Evolutionary conservation across 2,113 vertebrate genomes (phyloP), one percentile per base, ranked within the genome.

Genomic region (Siniperca chuatsi): DNA sequence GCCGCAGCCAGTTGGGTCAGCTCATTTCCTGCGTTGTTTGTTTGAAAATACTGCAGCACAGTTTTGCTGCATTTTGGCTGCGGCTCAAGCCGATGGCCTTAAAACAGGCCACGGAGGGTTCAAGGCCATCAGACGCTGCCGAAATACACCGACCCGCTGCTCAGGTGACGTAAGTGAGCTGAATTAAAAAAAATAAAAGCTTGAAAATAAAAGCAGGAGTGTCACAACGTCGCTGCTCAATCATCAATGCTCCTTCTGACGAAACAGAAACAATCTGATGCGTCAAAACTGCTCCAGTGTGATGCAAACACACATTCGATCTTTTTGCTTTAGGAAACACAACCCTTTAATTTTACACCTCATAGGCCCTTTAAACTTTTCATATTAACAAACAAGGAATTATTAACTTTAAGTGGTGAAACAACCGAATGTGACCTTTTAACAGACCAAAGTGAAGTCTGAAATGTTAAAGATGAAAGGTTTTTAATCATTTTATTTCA

Each of bases 41-140:
- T 92, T 93, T 91, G 86, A 81, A 90, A 93, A 91, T 89, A 88
- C 61, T 69, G 86, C 81, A 73, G 81, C 83, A 15, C 16, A 16
- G 85, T 82, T 93, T 89, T 74, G 67, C 86, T 52, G 80, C 78
- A 8, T 72, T 74, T 81, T 48, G 58, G 68, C 84, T n/a, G 61
- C 69, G 10, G 8, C 35, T 42, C 8, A 33, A 68, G 80, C 61
- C 1, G 8, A 71, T 50, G 81, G 40, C 79, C 66, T 68, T 67
- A 57, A 70, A 75, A 13, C 9, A 13, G 67, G 57, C 0, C 46
- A 48, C 1, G 0, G 9, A 54, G 72, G 60, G 78, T 84, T 84
- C 81, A 79, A 82, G 82, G 65, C 73, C 75, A 0, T 15, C 67
- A 37, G 76, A 48, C 66, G 80, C 79, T 69, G 80, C 50, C 83